A percentile compares a stretch with the other conserved stretches of the same genome.
Evolutionary conservation across 2,888 invertebrate genomes (phyloP).

Genomic region (Schizotus pectinicornis): DNA sequence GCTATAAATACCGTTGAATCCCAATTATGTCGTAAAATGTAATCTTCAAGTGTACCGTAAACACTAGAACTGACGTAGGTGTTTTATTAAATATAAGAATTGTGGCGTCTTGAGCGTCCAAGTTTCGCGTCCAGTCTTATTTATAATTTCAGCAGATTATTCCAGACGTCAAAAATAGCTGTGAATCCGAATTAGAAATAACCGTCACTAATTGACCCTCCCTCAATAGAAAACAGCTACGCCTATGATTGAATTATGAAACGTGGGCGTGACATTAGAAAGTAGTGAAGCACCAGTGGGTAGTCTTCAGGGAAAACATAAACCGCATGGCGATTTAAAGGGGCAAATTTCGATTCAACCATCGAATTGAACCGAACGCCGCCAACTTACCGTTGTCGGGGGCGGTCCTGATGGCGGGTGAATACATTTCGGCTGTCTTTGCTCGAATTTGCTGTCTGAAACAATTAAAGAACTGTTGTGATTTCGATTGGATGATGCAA

Average conservation of each 20-base stretch:
- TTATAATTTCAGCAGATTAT: constrained; percentile 8
- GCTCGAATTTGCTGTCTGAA: constrained; percentile 11
- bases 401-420: neutral
- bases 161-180: neutral
- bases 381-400: constrained; percentile 18
- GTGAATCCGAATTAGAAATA: neutral
- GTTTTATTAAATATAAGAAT: neutral
- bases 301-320: no score
- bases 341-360: no score
- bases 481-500: no score
- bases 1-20: no score
- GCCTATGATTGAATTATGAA: neutral
- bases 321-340: no score
- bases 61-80: neutral
- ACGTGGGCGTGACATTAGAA: constrained; percentile 16
- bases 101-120: no score
- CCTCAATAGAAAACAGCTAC: constrained; percentile 5
- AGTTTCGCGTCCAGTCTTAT: neutral
- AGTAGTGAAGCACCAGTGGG: constrained; percentile 11
- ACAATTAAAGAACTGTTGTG: neutral
- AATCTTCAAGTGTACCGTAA: neutral
- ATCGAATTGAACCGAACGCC: neutral
- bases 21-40: neutral
- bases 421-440: constrained; percentile 10
- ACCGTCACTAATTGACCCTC: constrained; percentile 8